Percentiles rank a stretch among this genome's conserved stretches.
phyloP scores from a whole-genome alignment of 2,888 invertebrate genomes.

The Drosophila trichaetosa region DNA sequence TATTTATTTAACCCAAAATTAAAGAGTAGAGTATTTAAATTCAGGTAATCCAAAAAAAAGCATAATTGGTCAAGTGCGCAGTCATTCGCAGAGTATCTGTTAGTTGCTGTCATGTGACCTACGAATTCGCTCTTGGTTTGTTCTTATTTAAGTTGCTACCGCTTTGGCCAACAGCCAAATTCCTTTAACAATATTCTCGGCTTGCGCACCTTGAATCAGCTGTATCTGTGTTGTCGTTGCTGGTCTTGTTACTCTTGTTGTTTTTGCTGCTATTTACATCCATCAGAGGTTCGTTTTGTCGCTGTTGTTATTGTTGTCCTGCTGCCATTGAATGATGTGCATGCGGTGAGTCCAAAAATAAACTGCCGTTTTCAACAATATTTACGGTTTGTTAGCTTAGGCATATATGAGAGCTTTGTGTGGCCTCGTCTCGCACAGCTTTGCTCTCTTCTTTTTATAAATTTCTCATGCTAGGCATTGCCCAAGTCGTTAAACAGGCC shows the following conservation, averaged over 20 bases:
- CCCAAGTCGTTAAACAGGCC: conserved; percentile 71
- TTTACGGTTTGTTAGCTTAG: conserved; percentile 76
- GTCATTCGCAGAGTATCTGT: conserved; percentile 27
- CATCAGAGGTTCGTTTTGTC: conserved; percentile 56
- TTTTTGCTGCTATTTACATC: conserved; percentile 64
- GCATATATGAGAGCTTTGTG: conserved; percentile 57
- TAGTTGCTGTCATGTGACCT: conserved; percentile 2
- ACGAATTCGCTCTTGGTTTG: conserved; percentile 34
- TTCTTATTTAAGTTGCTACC: conserved; percentile 64
- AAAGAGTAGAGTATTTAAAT: neutral
- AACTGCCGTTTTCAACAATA: conserved; percentile 76
- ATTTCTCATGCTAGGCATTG: conserved; percentile 58
- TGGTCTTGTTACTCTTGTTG: neutral
- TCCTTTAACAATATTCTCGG: conserved; percentile 51
- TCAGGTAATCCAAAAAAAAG: neutral
- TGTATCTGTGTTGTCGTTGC: conserved; percentile 29
- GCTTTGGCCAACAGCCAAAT: conserved; percentile 52
- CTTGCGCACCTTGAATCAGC: conserved; percentile 62
- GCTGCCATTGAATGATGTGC: conserved; percentile 71
- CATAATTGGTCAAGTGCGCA: no score
- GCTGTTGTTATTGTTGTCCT: conserved; percentile 27
- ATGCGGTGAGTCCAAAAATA: conserved; percentile 68
- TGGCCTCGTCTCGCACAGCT: conserved; percentile 3
- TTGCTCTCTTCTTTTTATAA: conserved; percentile 49
- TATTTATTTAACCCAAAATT: no score